Conservation (phyloP, 2,888 invertebrate species). For the Odontomyia ornata region DNA sequence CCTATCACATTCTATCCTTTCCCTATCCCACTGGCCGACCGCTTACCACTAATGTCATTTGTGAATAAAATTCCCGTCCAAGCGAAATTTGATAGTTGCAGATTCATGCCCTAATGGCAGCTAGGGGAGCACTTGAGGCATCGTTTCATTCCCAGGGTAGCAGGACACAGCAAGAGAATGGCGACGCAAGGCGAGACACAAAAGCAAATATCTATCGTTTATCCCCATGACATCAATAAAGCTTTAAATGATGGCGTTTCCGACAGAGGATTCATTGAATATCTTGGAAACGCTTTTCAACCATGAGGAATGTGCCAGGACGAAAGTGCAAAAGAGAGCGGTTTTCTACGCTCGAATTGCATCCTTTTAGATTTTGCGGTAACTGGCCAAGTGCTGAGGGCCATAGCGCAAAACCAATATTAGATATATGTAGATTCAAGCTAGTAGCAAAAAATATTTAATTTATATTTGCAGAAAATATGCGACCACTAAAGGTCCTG, state of each 20-base stretch:
- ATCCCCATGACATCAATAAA: slow-evolving; percentile 46
- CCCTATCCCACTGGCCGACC: not conserved
- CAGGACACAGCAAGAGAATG: not conserved
- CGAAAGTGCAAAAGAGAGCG: too few species aligned
- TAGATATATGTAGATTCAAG: too few species aligned
- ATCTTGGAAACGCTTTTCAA: too few species aligned
- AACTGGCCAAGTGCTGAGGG: too few species aligned
- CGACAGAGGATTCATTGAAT: not conserved
- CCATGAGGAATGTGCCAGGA: too few species aligned
- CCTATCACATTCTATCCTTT: not conserved
- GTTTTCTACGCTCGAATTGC: too few species aligned
- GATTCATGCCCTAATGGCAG: slow-evolving; percentile 11
- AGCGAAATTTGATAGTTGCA: slow-evolving; percentile 40
- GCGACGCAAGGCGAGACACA: not conserved
- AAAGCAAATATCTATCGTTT: slow-evolving; percentile 20
- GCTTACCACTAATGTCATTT: slow-evolving; percentile 35
- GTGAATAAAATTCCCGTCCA: slow-evolving; percentile 11
- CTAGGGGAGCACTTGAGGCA: not conserved
- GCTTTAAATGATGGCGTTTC: slow-evolving; percentile 47
- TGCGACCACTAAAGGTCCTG: too few species aligned
- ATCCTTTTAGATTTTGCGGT: too few species aligned
- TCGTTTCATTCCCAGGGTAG: not conserved
- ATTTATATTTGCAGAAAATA: too few species aligned
- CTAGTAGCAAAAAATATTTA: too few species aligned
- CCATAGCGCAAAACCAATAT: too few species aligned